A percentile compares a stretch with the other conserved stretches of the same genome.
phyloP scores from a whole-genome alignment of 2,888 invertebrate species.

The Brenthis ino region DNA sequence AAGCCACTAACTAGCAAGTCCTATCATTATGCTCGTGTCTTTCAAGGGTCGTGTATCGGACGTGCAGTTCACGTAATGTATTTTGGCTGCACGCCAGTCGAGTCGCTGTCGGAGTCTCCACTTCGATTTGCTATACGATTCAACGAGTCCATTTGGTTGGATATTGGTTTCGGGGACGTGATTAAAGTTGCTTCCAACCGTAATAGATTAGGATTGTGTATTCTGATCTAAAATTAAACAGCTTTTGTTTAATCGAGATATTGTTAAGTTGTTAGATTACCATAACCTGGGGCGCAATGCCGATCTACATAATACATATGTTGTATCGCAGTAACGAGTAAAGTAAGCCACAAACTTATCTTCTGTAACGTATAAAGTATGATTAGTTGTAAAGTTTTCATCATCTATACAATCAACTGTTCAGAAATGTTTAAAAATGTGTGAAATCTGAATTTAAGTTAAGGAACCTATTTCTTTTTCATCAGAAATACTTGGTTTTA shows the following conservation, averaged over 20 bases:
- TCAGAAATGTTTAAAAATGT: no score
- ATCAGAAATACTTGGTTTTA: no score
- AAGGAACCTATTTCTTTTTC: no score
- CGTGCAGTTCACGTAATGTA: constrained; percentile 42
- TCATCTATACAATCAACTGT: no score
- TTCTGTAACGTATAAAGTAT: not conserved
- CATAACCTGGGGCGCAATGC: not conserved
- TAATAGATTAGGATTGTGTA: constrained; percentile 30
- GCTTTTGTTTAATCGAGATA: constrained; percentile 20
- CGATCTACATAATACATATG: constrained; percentile 3
- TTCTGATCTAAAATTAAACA: constrained; percentile 27
- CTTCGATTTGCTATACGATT: constrained; percentile 42
- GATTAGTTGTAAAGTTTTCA: no score
- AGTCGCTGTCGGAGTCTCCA: constrained; percentile 38
- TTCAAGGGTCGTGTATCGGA: constrained; percentile 39
- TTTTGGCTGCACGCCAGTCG: constrained; percentile 41
- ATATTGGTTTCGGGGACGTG: constrained; percentile 44
- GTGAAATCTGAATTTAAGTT: no score
- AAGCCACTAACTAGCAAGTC: constrained; percentile 34
- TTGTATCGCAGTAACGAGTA: not conserved
- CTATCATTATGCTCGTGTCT: constrained; percentile 40
- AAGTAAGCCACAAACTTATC: not conserved
- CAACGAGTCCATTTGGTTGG: constrained; percentile 41
- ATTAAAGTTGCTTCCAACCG: constrained; percentile 41
- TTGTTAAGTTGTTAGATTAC: not conserved